These are phyloP conservation scores for Pterostichus madidus DNA, from an alignment of 2,888 invertebrate genomes.

Conservation along the genomic window DNA sequence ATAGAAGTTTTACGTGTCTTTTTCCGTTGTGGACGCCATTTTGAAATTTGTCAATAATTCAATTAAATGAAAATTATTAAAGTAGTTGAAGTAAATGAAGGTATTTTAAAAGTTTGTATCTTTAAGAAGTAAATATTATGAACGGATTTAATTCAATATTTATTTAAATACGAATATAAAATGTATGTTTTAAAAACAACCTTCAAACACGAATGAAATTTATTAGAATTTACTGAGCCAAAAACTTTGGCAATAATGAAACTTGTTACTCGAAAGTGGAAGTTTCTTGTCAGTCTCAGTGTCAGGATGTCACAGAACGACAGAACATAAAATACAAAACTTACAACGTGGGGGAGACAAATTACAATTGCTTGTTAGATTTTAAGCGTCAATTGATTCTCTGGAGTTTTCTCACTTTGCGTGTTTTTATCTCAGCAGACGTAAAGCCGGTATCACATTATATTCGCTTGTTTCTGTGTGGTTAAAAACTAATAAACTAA, in stretches of 20 bases:
- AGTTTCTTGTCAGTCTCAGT: conserved; percentile 16
- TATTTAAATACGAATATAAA: background rate
- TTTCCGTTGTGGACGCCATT: too few species aligned
- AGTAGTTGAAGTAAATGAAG: too few species aligned
- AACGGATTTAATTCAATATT: too few species aligned
- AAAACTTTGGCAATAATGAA: background rate
- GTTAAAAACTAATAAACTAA: too few species aligned
- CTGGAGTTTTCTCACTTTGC: background rate
- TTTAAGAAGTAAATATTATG: too few species aligned
- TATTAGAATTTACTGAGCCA: background rate
- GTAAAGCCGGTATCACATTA: too few species aligned
- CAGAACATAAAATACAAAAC: background rate
- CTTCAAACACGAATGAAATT: background rate
- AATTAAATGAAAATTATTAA: too few species aligned
- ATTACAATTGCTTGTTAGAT: conserved; percentile 23
- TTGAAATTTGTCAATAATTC: too few species aligned
- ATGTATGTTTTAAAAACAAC: background rate
- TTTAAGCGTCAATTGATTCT: conserved; percentile 1
- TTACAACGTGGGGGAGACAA: background rate
- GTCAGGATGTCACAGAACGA: background rate
- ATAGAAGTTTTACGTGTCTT: too few species aligned
- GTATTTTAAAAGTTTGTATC: too few species aligned
- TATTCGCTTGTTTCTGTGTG: too few species aligned
- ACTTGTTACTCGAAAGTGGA: conserved; percentile 1
- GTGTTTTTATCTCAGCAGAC: too few species aligned